A percentile compares a stretch with the other conserved stretches of the same genome.
Evolutionary conservation across 2,888 invertebrate genomes (phyloP).

Genomic region (Trichopria drosophilae): DNA sequence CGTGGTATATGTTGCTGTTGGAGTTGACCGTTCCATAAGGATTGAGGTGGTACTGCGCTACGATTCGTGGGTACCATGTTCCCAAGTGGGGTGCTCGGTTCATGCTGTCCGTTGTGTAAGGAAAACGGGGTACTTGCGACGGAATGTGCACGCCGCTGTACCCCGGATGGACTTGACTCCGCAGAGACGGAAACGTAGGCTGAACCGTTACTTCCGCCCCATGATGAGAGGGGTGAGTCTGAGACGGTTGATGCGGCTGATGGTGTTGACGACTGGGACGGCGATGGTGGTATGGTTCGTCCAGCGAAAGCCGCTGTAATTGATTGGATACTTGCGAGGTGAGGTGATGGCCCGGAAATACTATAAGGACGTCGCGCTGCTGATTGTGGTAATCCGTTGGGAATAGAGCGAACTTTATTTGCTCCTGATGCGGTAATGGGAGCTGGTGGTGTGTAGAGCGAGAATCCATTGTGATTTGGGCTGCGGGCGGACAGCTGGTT

Average conservation of each 20-base stretch:
- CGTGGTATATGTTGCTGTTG: conserved; percentile 55
- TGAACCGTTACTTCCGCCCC: conserved; percentile 27
- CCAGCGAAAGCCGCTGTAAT: conserved; percentile 28
- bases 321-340: conserved; percentile 60
- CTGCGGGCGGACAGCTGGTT: conserved; percentile 46
- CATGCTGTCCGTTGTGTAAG: too few relatives aligned
- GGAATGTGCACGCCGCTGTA: conserved; percentile 41
- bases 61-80: conserved; percentile 38
- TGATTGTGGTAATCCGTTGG: conserved; percentile 52
- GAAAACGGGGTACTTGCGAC: conserved; percentile 49
- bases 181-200: too few relatives aligned
- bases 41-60: conserved; percentile 53
- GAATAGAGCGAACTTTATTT: conserved; percentile 53
- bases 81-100: conserved; percentile 33
- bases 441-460: conserved; percentile 64
- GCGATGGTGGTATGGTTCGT: conserved; percentile 22
- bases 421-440: conserved; percentile 53
- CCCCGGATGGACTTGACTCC: conserved; percentile 28
- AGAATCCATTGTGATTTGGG: conserved; percentile 59
- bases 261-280: conserved; percentile 21
- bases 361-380: conserved; percentile 62
- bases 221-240: conserved; percentile 32
- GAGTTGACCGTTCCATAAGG: conserved; percentile 54
- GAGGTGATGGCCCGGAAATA: conserved; percentile 61
- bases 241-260: conserved; percentile 12